Percentiles rank a stretch among this genome's conserved stretches.
Conservation (phyloP, 2,113 vertebrate genomes). For the Leucopsar rothschildi region DNA sequence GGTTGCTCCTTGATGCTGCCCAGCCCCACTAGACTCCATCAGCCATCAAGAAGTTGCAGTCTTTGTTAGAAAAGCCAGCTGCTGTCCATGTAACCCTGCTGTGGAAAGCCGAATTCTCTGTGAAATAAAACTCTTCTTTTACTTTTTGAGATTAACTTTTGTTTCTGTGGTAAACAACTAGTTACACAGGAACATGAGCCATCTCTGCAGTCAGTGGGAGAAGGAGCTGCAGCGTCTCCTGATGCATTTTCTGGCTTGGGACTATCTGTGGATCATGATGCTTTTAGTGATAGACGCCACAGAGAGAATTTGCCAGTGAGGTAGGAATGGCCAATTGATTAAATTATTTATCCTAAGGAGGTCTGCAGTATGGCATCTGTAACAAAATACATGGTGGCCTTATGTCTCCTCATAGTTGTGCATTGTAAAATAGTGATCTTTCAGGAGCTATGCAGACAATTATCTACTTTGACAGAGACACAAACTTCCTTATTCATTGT, state of each 20-base stretch:
- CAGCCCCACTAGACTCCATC: neutral
- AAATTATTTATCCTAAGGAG: neutral
- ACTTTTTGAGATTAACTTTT: neutral
- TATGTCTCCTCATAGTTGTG: neutral
- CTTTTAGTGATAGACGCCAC: neutral
- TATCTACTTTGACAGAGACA: neutral
- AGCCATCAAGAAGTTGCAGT: neutral
- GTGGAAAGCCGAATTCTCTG: neutral
- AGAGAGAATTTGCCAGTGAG: neutral
- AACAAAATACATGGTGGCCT: neutral
- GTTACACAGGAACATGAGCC: fast-evolving
- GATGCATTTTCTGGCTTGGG: neutral
- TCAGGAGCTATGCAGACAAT: neutral
- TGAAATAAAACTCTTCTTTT: neutral
- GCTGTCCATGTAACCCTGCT: neutral
- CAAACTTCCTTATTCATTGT: neutral
- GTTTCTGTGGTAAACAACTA: neutral
- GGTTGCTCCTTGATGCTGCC: neutral
- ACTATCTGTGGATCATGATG: neutral
- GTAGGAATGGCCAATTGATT: neutral
- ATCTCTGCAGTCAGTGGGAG: neutral
- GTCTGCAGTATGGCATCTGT: neutral
- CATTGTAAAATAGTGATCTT: neutral
- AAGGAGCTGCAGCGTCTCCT: neutral
- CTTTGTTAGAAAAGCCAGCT: neutral